Base-by-base conservation (phyloP, 2,888 invertebrate species). In the Hyles lineata region DNA sequence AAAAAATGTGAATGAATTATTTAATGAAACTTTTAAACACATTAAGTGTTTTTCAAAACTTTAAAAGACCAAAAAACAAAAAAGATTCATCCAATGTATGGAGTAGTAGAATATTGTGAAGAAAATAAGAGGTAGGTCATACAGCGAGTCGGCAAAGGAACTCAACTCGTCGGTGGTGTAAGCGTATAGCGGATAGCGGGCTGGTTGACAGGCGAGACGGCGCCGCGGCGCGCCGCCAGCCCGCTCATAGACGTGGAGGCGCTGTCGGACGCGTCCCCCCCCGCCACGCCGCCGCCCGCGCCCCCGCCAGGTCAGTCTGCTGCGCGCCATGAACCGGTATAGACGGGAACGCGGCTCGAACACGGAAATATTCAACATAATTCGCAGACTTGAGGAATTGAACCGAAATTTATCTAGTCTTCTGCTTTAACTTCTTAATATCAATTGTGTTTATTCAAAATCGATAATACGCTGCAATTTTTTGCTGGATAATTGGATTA, bases 201-300 rank as follows among this genome's bases (percentile, higher is more conserved):
- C 77, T 84, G 85, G 86, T 87, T 86, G 81, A 82, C 92, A 96
- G 96, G 96, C 96, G 96, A 96, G 94, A 95, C 96, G 93, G 95
- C 95, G 88, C 88, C 95, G 92, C 89, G 95, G 90, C 91, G 95
- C 92, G 89, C 94, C 94, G 86, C 95, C 93, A 96, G 96, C 92
- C 96, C 96, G 85, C 95, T 96, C 91, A 96, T 96, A 87, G 96
- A 96, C 92, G 96, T 96, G 88, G 96, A 96, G 91, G 95, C 95
- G 83, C 95, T 96, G 81, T 96, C 96, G 79, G 96, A 96, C 87
- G 95, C 95, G 85, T 95, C 95, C 84, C 91, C 92, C 81, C 94
- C 95, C 85, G 95, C 95, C 84, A 90, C 91, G 82, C 95, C 95
- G 83, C 95, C 94, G 85, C 86, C 87, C 80, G 80, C 82, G 84